Conservation (phyloP, 2,113 vertebrate species). For the Notothenia rossii region DNA sequence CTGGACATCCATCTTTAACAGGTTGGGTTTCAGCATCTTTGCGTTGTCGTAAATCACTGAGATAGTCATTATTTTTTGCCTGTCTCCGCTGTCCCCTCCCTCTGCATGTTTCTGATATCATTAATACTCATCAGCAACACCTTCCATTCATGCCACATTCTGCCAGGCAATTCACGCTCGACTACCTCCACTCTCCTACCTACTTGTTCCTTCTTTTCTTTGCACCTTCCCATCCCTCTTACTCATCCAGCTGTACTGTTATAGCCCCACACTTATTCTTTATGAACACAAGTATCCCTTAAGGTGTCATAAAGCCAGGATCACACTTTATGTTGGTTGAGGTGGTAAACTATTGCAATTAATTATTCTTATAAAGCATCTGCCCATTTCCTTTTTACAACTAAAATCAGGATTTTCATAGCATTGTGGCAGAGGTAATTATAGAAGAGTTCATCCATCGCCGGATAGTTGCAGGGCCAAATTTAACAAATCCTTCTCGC, state of each 20-base stretch:
- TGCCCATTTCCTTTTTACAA: not conserved
- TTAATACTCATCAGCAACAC: constrained; percentile 77
- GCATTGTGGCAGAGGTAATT: not conserved
- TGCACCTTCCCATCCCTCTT: constrained; percentile 25
- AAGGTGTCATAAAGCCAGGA: not conserved
- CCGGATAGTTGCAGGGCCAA: not conserved
- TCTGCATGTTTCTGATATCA: constrained; percentile 71
- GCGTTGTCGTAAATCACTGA: constrained; percentile 81
- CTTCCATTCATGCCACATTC: constrained; percentile 63
- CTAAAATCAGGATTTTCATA: not conserved
- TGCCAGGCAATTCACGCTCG: constrained; percentile 56
- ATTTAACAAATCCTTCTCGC: too few species aligned
- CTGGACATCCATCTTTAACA: constrained; percentile 71
- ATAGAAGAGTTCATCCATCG: not conserved
- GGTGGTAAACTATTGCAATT: too few species aligned
- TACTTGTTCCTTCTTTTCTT: constrained; percentile 33
- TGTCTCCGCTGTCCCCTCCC: constrained; percentile 48
- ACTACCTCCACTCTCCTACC: constrained; percentile 41
- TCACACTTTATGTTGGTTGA: not conserved
- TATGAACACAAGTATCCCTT: not conserved
- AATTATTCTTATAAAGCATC: not conserved
- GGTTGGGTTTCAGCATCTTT: constrained; percentile 68
- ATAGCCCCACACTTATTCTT: not conserved
- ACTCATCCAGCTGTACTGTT: not conserved
- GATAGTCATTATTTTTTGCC: constrained; percentile 81